phyloP scores from a whole-genome alignment of 1,140 invertebrate genomes.

The Geopemphigus sp. region DNA sequence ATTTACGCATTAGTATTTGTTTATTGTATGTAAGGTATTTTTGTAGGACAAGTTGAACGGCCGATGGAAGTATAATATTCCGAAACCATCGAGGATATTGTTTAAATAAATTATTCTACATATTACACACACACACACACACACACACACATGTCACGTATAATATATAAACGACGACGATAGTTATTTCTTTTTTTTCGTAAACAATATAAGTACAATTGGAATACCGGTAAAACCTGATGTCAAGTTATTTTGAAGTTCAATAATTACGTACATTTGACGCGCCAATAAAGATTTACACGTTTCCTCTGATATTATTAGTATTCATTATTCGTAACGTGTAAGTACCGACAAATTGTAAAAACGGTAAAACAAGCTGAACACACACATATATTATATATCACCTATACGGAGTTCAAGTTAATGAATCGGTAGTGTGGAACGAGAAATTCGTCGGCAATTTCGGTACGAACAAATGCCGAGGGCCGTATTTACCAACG shows the following conservation, averaged over 20 bases:
- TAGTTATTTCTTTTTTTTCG: no score
- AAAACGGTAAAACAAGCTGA: not conserved
- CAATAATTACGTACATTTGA: no score
- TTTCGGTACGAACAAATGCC: no score
- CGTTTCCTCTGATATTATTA: not conserved
- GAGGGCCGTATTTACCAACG: no score
- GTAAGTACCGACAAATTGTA: not conserved
- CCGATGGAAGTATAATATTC: not conserved
- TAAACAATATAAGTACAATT: not conserved
- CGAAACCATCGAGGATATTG: not conserved
- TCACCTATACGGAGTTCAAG: no score
- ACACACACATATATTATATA: not conserved
- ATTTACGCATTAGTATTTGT: no score
- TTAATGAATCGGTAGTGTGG: no score
- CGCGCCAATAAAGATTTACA: no score
- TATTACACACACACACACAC: not conserved
- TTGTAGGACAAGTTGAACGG: not conserved
- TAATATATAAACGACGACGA: not conserved
- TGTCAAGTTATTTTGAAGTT: no score
- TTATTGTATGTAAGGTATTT: no score
- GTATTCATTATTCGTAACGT: not conserved
- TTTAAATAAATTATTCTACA: not conserved
- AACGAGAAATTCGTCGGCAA: no score
- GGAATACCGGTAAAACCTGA: constrained; percentile 22
- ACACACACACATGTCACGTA: not conserved